Evolutionary conservation across 2,797 vertebrate species (phyloP).

Genomic region (Helicolenus hilgendorfi): DNA sequence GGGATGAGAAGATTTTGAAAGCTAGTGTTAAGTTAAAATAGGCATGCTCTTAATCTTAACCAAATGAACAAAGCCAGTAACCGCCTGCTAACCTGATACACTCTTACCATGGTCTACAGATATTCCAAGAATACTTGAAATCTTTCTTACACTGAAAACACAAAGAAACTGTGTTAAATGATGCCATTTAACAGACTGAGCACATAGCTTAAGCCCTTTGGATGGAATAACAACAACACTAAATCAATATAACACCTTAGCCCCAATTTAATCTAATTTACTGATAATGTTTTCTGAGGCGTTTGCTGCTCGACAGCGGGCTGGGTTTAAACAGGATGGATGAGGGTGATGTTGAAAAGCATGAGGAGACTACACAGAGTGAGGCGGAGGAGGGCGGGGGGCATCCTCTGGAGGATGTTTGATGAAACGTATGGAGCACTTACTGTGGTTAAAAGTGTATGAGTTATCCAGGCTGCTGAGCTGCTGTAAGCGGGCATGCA

Average conservation of each 20-base stretch:
- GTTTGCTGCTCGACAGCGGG: constrained; percentile 1
- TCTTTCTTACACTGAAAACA: constrained; percentile 99
- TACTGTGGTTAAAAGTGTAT: constrained; percentile 99
- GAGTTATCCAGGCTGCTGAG: constrained; percentile 99
- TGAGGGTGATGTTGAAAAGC: constrained; percentile 46
- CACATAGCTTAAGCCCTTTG: constrained; percentile 31
- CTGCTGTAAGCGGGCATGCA: constrained; percentile 99
- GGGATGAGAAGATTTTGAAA: constrained; percentile 47
- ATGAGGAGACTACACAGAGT: constrained; percentile 40
- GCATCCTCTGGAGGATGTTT: constrained; percentile 49
- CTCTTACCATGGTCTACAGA: constrained; percentile 99
- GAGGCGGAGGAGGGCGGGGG: constrained; percentile 11
- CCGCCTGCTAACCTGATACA: constrained; percentile 91
- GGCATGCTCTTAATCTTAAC: constrained; percentile 78
- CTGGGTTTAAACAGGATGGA: constrained; percentile 37
- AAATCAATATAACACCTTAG: background rate
- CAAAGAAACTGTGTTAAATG: constrained; percentile 95
- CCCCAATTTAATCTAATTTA: background rate
- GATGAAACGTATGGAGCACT: constrained; percentile 82
- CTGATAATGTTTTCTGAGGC: background rate
- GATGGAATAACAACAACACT: background rate
- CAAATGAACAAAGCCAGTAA: constrained; percentile 80
- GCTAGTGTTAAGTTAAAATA: constrained; percentile 61
- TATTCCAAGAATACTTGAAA: constrained; percentile 99
- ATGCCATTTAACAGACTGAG: constrained; percentile 51